Conservation (phyloP, 2,888 invertebrate species). For the Andrena hattorfiana region DNA sequence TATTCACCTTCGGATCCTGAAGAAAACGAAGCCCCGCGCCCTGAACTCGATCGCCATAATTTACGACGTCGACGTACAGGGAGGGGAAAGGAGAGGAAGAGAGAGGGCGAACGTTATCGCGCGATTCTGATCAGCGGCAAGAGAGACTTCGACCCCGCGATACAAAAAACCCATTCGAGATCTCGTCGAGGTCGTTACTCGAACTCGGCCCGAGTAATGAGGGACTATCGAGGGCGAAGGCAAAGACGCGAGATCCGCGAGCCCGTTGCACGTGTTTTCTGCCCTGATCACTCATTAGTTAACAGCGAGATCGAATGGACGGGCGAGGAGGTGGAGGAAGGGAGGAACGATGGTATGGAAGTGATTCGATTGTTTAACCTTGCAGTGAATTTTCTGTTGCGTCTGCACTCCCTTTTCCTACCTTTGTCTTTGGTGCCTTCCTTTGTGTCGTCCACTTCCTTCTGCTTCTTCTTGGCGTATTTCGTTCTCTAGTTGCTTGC, state of each 20-base stretch:
- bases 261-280: constrained; percentile 62
- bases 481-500: neutral
- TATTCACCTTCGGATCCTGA: constrained; percentile 66
- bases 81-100: neutral
- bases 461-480: neutral
- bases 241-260: constrained; percentile 55
- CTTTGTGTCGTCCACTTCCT: neutral
- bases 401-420: neutral
- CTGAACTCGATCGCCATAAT: constrained; percentile 79
- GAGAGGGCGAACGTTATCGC: constrained; percentile 69
- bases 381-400: neutral
- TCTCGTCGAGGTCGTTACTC: constrained; percentile 75
- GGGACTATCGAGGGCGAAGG: constrained; percentile 71
- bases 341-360: constrained; percentile 2
- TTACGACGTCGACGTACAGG: constrained; percentile 70
- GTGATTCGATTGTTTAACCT: constrained; percentile 24
- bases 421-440: neutral
- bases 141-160: constrained; percentile 71
- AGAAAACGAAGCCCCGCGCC: constrained; percentile 60
- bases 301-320: constrained; percentile 28
- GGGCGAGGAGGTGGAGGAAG: neutral
- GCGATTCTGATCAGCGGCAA: constrained; percentile 76
- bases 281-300: constrained; percentile 69
- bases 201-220: constrained; percentile 73
- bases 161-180: constrained; percentile 74